Percentiles rank a stretch among this genome's conserved stretches.
Conservation (phyloP, 2,888 invertebrate species). For the Nemotelus nigrinus region DNA sequence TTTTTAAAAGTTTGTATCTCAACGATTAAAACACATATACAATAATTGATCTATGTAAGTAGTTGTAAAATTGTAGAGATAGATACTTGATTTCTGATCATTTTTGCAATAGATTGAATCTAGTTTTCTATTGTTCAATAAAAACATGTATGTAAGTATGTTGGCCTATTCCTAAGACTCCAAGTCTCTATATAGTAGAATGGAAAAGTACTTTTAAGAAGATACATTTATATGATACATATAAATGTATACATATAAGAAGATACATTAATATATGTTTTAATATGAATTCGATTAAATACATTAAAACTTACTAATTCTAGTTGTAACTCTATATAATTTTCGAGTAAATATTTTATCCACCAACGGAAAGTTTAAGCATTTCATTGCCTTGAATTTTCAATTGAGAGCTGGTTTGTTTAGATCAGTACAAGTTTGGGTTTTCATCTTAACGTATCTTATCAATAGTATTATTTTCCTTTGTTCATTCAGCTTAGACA, state of each 20-base stretch:
- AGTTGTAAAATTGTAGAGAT: background rate
- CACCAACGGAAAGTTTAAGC: conserved; percentile 29
- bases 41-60: background rate
- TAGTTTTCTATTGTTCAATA: too few species aligned
- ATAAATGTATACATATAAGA: background rate
- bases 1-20: background rate
- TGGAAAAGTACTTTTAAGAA: conserved; percentile 17
- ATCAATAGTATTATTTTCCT: too few species aligned
- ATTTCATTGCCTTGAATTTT: background rate
- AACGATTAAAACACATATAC: conserved; percentile 12
- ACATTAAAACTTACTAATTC: background rate
- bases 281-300: background rate
- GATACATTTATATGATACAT: background rate
- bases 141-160: too few species aligned
- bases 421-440: too few species aligned
- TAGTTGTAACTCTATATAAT: conserved; percentile 17
- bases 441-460: too few species aligned
- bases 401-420: too few species aligned
- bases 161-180: background rate
- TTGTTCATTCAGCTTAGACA: conserved; percentile 46
- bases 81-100: background rate
- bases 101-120: background rate
- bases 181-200: background rate
- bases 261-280: too few species aligned
- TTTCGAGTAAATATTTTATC: conserved; percentile 43